phyloP scores from a whole-genome alignment of 2,797 vertebrate species.

The Premnoplex brunnescens region DNA sequence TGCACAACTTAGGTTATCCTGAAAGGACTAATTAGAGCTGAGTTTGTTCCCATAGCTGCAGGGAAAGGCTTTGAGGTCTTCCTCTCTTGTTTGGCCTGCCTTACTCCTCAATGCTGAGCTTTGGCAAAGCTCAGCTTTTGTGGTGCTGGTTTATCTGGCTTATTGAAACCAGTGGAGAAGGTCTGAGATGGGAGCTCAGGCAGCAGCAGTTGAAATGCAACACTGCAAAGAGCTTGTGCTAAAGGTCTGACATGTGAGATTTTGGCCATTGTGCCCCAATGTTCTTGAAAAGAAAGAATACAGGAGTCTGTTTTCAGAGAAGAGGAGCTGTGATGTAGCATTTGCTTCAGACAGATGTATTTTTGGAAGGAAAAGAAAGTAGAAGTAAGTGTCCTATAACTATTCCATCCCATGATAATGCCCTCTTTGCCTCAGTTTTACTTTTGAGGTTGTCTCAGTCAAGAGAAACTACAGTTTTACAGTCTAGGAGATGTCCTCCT shows the following conservation, averaged over 20 bases:
- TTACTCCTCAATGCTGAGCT: fast-evolving
- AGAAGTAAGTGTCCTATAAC: neutral
- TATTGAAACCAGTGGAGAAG: neutral
- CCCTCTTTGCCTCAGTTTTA: neutral
- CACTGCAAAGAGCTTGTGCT: neutral
- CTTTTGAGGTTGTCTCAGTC: neutral
- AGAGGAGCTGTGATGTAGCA: neutral
- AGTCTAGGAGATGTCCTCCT: neutral
- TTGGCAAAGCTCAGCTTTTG: neutral
- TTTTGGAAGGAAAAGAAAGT: neutral
- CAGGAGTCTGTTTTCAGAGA: neutral
- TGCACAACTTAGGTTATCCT: neutral
- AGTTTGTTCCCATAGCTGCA: neutral
- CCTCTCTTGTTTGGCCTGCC: neutral
- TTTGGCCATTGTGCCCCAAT: neutral
- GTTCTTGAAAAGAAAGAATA: neutral
- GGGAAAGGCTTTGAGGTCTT: neutral
- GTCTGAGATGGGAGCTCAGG: neutral
- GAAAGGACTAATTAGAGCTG: neutral
- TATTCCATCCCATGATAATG: neutral
- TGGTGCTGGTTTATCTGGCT: neutral
- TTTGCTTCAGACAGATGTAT: neutral
- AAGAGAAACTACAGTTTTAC: neutral
- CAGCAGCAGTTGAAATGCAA: neutral
- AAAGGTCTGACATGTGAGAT: neutral